phyloP scores from a whole-genome alignment of 1,140 invertebrate genomes.

The Drosophila kepulauana region DNA sequence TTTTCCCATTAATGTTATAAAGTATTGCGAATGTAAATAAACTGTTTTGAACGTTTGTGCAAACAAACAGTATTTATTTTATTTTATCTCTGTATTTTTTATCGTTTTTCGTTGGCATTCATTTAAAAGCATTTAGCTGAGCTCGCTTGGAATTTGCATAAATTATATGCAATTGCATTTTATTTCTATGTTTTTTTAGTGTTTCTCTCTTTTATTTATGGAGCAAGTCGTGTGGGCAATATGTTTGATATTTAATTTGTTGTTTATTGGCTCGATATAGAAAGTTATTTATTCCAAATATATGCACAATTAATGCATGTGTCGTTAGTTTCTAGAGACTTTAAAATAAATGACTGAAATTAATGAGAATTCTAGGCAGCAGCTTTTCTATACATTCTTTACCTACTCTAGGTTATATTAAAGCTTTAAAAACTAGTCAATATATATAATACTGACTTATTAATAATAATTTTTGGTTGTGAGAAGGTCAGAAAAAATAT shows the following conservation, averaged over 20 bases:
- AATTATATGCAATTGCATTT: slow-evolving; percentile 43
- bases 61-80: not conserved
- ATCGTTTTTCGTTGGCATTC: not conserved
- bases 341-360: not conserved
- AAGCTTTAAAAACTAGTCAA: too few species aligned
- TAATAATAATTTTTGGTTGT: too few species aligned
- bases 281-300: slow-evolving; percentile 21
- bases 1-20: not conserved
- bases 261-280: slow-evolving; percentile 25
- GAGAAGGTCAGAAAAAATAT: too few species aligned
- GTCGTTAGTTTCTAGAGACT: not conserved
- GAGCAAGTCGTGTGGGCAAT: slow-evolving; percentile 18
- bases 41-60: not conserved
- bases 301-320: slow-evolving; percentile 32
- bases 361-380: not conserved
- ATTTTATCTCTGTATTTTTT: slow-evolving; percentile 14
- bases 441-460: too few species aligned
- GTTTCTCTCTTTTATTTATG: slow-evolving; percentile 27
- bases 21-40: slow-evolving; percentile 3
- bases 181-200: slow-evolving; percentile 5
- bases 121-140: slow-evolving; percentile 39
- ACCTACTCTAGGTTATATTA: too few species aligned
- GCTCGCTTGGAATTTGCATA: slow-evolving; percentile 41
- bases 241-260: slow-evolving; percentile 39
- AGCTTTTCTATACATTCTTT: too few species aligned